Evolutionary conservation across 2,888 invertebrate genomes (phyloP), one percentile per base, ranked within the genome.

Genomic region (Coelinius sp.): DNA sequence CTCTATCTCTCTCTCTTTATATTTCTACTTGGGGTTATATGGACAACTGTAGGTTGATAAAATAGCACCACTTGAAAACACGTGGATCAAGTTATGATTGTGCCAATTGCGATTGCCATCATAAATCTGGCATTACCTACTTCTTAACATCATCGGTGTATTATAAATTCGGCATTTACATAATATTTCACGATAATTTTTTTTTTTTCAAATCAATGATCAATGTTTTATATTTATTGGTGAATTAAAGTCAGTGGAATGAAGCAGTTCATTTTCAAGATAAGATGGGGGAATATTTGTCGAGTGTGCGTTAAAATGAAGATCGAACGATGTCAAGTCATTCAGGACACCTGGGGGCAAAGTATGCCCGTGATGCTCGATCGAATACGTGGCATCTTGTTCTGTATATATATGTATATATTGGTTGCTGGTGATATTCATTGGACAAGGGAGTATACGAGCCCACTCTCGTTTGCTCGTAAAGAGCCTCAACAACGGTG

Each of bases 401-500:
- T 49, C 35, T 59, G 10, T 35, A 49, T 17, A 22, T 14, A 12
- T 25, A 25, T 25, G 17, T 10, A 25, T 53, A 59, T 59, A 25
- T 25, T 52, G 71, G 49, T 74, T 67, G 70, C 53, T 70, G 74
- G 75, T 77, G 77, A 73, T 71, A 76, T 76, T 75, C 73, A 77
- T 62, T 74, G 74, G 73, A 68, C 65, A 76, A 20, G 59, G 76
- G 76, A 76, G 79, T 78, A 78, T 77, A 76, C 76, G 75, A 79
- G 77, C 76, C 73, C 74, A 73, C 71, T 71, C 64, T 68, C 77
- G 77, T 74, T 75, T 70, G 81, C 81, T 82, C 82, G 83, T 85
- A 84, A 84, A 85, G 84, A 82, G 79, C 73, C 74, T 70, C 70
- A 75, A 72, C 79, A 74, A 75, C 80, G 82, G 84, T 84, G 85